Percentiles rank a stretch among this genome's conserved stretches.
These are phyloP conservation scores for Coranthus polyacanthus DNA, from an alignment of 2,797 vertebrate genomes.

Conservation along the genomic window DNA sequence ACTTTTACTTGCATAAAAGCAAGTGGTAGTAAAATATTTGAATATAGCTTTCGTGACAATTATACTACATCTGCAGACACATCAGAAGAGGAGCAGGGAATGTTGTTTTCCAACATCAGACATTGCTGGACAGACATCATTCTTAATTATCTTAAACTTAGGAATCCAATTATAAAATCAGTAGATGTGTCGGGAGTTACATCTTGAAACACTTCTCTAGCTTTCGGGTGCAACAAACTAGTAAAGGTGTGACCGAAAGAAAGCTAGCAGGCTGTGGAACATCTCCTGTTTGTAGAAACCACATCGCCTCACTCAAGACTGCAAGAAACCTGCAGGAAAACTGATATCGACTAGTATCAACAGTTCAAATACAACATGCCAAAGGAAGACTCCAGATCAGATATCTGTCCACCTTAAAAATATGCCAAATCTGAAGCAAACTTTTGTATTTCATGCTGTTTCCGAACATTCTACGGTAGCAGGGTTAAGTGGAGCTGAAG, in stretches of 20 bases:
- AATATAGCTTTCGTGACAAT: conserved; percentile 60
- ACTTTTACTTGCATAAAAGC: conserved; percentile 53
- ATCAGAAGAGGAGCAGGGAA: conserved; percentile 14
- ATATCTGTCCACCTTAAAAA: conserved; percentile 24
- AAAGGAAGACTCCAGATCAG: conserved; percentile 24
- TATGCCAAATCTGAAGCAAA: not conserved
- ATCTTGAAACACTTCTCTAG: not conserved
- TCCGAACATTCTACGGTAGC: too few species aligned
- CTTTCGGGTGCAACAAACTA: conserved; percentile 1
- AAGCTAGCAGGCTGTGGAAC: too few species aligned
- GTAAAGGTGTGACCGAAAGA: too few species aligned
- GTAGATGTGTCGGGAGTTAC: not conserved
- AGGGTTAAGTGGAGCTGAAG: too few species aligned
- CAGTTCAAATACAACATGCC: not conserved
- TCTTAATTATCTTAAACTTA: conserved; percentile 11
- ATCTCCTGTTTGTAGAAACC: conserved; percentile 10
- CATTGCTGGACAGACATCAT: not conserved
- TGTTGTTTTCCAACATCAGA: not conserved
- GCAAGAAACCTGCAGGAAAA: conserved; percentile 18
- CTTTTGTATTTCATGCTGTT: too few species aligned
- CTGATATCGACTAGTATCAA: not conserved
- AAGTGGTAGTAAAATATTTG: conserved; percentile 51
- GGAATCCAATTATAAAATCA: not conserved
- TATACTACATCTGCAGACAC: conserved; percentile 51
- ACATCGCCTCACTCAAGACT: not conserved